Percentiles rank a stretch among this genome's conserved stretches.
These are phyloP conservation scores for Gnathonemus echidnorhynchus DNA, from an alignment of 2,113 vertebrate species.

Conservation along the genomic window DNA sequence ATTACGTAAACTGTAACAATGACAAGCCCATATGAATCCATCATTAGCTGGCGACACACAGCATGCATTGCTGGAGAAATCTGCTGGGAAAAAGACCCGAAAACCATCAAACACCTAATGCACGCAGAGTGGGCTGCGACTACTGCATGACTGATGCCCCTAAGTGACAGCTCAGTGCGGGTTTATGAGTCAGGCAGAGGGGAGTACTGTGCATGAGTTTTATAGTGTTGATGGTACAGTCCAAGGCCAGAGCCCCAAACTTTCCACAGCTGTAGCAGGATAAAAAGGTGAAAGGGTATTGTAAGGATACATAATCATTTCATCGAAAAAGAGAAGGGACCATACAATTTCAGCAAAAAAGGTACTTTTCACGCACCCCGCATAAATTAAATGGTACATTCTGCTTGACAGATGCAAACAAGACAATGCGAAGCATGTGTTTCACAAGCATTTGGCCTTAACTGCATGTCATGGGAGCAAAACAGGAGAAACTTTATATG, in stretches of 20 bases:
- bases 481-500: constrained; percentile 6
- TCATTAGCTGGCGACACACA: background rate
- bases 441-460: constrained; percentile 4
- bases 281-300: background rate
- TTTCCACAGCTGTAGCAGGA: background rate
- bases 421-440: background rate
- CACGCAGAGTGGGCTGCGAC: background rate
- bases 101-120: background rate
- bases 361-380: background rate
- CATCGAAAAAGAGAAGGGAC: background rate
- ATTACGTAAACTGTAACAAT: background rate
- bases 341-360: background rate
- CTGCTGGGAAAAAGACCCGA: background rate
- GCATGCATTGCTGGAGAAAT: background rate
- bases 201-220: background rate
- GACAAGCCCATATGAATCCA: background rate
- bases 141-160: background rate
- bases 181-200: background rate
- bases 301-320: background rate
- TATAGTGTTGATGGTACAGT: background rate
- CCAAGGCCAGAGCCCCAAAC: background rate
- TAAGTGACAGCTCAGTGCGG: background rate
- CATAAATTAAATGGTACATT: background rate
- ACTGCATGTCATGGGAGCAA: background rate
- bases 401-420: background rate